phyloP scores from a whole-genome alignment of 1,140 invertebrate genomes.

The Dryas iulia region DNA sequence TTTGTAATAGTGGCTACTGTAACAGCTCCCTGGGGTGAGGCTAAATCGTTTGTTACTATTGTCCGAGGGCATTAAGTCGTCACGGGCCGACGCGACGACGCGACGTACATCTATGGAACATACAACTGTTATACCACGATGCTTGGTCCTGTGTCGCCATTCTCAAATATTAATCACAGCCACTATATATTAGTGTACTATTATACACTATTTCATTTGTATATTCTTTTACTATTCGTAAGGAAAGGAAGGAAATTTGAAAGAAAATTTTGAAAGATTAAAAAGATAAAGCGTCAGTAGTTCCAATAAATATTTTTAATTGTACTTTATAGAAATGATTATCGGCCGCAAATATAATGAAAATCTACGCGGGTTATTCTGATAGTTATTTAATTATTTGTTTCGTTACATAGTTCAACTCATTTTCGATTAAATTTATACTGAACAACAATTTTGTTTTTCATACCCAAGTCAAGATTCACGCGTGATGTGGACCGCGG shows the following conservation, averaged over 20 bases:
- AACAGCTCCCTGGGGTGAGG: constrained; percentile 46
- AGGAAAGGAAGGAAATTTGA: no score
- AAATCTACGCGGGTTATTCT: no score
- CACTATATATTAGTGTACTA: no score
- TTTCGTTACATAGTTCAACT: no score
- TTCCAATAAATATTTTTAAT: no score
- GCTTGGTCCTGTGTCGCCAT: neutral
- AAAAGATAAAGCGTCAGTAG: no score
- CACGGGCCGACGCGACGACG: constrained; percentile 49
- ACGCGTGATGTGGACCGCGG: constrained; percentile 28
- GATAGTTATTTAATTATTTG: no score
- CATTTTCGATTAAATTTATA: neutral
- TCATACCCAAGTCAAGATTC: constrained; percentile 36
- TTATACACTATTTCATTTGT: no score
- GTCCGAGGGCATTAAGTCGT: constrained; percentile 61
- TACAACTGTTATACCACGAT: neutral
- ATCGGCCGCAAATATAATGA: no score
- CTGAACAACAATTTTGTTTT: constrained; percentile 11
- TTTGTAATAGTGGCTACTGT: constrained; percentile 13
- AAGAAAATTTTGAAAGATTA: no score
- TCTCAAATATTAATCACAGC: neutral
- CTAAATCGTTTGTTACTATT: constrained; percentile 66
- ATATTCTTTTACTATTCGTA: no score
- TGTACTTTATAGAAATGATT: no score
- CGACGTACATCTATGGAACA: constrained; percentile 14